Evolutionary conservation across 2,888 invertebrate genomes (phyloP), one percentile per base, ranked within the genome.

Genomic region (Alviniconcha strummeri): DNA sequence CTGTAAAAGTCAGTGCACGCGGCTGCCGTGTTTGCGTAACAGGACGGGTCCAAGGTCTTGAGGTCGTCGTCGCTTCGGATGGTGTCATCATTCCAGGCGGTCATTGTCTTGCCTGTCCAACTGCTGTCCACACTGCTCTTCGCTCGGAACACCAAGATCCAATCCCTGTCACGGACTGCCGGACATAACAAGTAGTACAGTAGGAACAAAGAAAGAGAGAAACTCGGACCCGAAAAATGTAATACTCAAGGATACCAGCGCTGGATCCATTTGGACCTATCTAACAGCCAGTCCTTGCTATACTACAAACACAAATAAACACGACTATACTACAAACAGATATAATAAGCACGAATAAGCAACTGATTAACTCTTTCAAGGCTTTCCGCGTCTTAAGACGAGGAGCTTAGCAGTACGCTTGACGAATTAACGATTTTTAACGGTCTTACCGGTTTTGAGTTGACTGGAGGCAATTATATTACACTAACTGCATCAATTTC

Each of bases 101-200:
- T 13, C 56, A 52, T 56, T 9, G 17, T 36, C 80, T 67, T 82
- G 55, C 54, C 56, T 67, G 69, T 80, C 56, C 8, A 64, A 4
- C 74, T 60, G 15, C 71, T 76, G 36, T 76, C 80, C 71, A 80
- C 81, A 52, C 82, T 77, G 17, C 56, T 80, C 54, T 83, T 80
- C 7, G 78, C 86, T 36, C 83, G 79, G 71, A 85, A 86, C 72
- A 81, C 85, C 67, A 86, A 71, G 11, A 80, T 84, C 86, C 86
- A 86, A 17, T 81, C 81, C 56, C 83, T 81, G 19, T 84, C 82
- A 17, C 55, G 80, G 9, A 86, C 86, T 86, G 84, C 5, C 13
- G 11, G 19, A 36, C 11, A 5, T 54, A 36, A 19, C 19, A 72
- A n/a, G n/a, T 4, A 17, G 11, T 36, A 52, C 5, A 15, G 55